Conservation (phyloP, 1,140 invertebrate species). For the Andricus grossulariae region DNA sequence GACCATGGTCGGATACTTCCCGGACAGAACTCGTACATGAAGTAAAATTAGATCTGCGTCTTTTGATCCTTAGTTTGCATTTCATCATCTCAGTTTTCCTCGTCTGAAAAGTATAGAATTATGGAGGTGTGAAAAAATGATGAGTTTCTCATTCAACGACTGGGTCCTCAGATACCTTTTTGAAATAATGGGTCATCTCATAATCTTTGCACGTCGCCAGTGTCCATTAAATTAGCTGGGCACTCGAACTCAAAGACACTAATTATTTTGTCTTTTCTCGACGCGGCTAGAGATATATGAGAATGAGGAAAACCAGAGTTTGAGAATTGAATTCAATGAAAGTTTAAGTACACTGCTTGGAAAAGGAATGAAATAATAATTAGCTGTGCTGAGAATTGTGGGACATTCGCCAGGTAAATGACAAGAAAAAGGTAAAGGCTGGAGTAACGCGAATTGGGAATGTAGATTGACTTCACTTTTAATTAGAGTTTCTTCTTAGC, state of each 20-base stretch:
- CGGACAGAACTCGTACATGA: too few species aligned
- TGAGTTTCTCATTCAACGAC: not conserved
- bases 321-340: not conserved
- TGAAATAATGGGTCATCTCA: not conserved
- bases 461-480: not conserved
- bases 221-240: constrained; percentile 5
- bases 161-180: not conserved
- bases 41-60: too few species aligned
- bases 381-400: not conserved
- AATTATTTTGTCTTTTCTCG: not conserved
- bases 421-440: not conserved
- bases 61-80: too few species aligned
- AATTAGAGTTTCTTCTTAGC: not conserved
- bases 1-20: too few species aligned
- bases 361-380: constrained; percentile 7
- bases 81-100: too few species aligned
- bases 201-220: not conserved
- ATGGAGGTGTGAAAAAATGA: not conserved
- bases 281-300: not conserved
- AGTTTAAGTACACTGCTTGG: not conserved
- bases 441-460: not conserved
- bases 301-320: constrained; percentile 7
- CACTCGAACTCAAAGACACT: not conserved
- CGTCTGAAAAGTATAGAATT: too few species aligned
- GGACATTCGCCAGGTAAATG: not conserved